These are phyloP conservation scores for Arrhopalites spinosus DNA, from an alignment of 2,888 invertebrate species.

Conservation along the genomic window DNA sequence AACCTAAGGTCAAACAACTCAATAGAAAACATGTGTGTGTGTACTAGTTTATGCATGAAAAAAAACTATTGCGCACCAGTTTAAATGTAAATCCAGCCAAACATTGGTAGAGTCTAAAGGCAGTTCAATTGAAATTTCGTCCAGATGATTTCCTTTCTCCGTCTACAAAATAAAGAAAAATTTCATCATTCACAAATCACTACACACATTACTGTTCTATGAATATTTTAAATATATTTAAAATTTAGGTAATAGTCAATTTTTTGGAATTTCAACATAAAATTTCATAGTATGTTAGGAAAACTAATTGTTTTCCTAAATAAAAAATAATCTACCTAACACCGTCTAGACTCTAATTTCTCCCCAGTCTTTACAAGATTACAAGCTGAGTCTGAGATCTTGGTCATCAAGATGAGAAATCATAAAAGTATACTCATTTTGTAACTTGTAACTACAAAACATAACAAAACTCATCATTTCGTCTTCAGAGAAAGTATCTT, in stretches of 20 bases:
- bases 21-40: background rate
- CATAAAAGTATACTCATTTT: background rate
- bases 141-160: conserved; percentile 33
- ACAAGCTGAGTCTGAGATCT: too few species aligned
- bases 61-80: conserved; percentile 60
- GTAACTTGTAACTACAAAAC: background rate
- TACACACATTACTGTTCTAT: too few species aligned
- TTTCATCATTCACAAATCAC: too few species aligned
- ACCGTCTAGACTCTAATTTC: too few species aligned
- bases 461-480: background rate
- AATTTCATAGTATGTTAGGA: background rate
- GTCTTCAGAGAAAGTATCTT: background rate
- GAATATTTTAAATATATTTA: too few species aligned
- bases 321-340: too few species aligned
- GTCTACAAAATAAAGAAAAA: conserved; percentile 15
- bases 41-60: background rate
- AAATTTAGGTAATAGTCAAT: too few species aligned
- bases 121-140: conserved; percentile 38
- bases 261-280: background rate
- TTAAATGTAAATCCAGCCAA: conserved; percentile 71
- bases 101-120: conserved; percentile 29
- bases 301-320: background rate
- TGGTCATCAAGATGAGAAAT: too few species aligned
- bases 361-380: too few species aligned
- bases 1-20: conserved; percentile 12